Evolutionary conservation across 1,140 invertebrate species (phyloP).

Genomic region (Euwallacea similis): DNA sequence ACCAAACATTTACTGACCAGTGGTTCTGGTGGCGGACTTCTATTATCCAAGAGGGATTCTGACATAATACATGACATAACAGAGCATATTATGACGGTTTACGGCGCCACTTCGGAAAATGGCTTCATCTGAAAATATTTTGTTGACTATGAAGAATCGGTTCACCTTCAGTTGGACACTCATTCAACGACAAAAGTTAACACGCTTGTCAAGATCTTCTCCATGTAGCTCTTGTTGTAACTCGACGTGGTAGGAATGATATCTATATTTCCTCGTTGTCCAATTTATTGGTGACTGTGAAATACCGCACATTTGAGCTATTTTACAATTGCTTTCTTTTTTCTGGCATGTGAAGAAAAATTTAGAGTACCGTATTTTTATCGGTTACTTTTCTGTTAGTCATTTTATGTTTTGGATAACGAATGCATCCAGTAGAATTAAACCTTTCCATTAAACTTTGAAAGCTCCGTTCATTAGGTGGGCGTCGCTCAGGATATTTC

Average conservation of each 20-base stretch:
- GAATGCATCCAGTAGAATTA: neutral
- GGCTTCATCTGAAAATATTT: neutral
- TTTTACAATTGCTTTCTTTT: neutral
- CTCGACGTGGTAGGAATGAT: neutral
- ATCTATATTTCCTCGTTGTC: neutral
- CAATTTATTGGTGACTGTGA: neutral
- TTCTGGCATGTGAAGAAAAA: neutral
- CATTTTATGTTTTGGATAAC: neutral
- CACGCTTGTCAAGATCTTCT: neutral
- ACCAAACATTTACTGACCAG: constrained; percentile 1
- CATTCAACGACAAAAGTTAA: neutral
- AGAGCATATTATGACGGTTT: neutral
- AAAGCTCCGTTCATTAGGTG: neutral
- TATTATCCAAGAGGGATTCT: neutral
- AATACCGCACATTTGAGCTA: neutral
- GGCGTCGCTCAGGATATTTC: neutral
- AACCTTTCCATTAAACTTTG: neutral
- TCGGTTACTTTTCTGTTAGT: neutral
- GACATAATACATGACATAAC: too few relatives aligned
- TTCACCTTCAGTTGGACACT: neutral
- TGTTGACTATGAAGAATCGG: neutral
- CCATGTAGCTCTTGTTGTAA: neutral
- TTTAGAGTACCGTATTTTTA: neutral
- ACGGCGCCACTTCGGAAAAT: neutral
- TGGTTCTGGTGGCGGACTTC: neutral